Conservation (phyloP, 2,888 invertebrate genomes). For the Malachius bipustulatus region DNA sequence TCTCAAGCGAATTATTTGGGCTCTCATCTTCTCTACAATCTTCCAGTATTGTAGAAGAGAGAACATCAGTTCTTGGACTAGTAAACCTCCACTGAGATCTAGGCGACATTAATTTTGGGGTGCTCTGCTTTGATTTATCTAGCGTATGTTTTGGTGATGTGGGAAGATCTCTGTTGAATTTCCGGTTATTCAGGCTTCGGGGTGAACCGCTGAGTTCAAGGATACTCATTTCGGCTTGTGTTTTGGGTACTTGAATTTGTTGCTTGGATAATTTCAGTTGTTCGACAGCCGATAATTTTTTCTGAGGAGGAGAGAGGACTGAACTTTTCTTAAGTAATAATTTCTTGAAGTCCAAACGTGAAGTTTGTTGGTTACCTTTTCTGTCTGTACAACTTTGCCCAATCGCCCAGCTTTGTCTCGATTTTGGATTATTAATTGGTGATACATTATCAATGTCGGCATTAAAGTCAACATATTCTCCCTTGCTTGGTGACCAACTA, state of each 20-base stretch:
- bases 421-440: conserved; percentile 32
- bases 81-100: conserved; percentile 62
- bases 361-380: conserved; percentile 56
- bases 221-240: conserved; percentile 45
- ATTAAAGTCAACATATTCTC: conserved; percentile 32
- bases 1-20: conserved; percentile 48
- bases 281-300: conserved; percentile 67
- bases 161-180: conserved; percentile 42
- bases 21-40: conserved; percentile 71
- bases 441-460: conserved; percentile 31
- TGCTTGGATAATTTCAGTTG: conserved; percentile 58
- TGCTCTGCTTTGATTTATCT: conserved; percentile 28
- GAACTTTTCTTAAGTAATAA: conserved; percentile 65
- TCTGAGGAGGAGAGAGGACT: conserved; percentile 41
- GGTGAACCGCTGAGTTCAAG: conserved; percentile 60
- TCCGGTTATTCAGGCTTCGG: conserved; percentile 52
- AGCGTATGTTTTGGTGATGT: conserved; percentile 39
- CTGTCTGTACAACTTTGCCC: conserved; percentile 59
- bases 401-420: conserved; percentile 39
- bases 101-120: conserved; percentile 53
- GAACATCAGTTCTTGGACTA: conserved; percentile 66
- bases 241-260: conserved; percentile 30
- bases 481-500: conserved; percentile 50
- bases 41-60: conserved; percentile 78
- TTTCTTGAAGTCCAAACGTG: conserved; percentile 73